These are phyloP conservation scores for Campaea margaritaria DNA, from an alignment of 2,888 invertebrate genomes.

Conservation along the genomic window DNA sequence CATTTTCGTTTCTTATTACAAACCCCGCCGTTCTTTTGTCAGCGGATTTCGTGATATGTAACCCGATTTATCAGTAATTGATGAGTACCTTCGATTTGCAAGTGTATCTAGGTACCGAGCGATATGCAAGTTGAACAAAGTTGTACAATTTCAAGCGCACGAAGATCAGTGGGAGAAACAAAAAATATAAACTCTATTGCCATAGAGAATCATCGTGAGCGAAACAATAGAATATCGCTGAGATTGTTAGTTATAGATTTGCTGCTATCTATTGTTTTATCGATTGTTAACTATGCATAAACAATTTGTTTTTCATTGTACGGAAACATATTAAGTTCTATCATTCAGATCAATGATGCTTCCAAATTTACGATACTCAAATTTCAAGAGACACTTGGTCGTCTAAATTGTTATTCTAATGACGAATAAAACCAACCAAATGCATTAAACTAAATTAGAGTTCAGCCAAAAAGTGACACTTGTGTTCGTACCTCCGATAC, in stretches of 20 bases:
- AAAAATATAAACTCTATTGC: no score
- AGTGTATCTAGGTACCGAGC: neutral
- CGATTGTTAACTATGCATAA: no score
- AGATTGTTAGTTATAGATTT: no score
- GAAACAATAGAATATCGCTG: neutral
- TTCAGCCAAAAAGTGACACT: slow-evolving; percentile 13
- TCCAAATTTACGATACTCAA: no score
- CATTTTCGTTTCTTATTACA: slow-evolving; percentile 40
- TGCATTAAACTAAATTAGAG: neutral
- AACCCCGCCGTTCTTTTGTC: slow-evolving; percentile 38
- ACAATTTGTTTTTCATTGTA: no score
- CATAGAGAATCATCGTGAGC: neutral
- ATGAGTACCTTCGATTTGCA: slow-evolving; percentile 23
- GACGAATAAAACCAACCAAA: no score
- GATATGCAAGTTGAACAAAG: neutral
- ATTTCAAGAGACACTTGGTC: no score
- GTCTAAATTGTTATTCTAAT: no score
- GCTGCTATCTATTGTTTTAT: no score
- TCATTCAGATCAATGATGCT: no score
- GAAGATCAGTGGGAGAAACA: no score
- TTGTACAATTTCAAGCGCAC: neutral
- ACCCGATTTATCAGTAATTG: slow-evolving; percentile 25
- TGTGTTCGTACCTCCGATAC: slow-evolving; percentile 11
- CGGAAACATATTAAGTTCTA: no score
- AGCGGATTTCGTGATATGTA: slow-evolving; percentile 38